Evolutionary conservation across 2,888 invertebrate genomes (phyloP), one percentile per base, ranked within the genome.

Genomic region (Drosophila borealis): DNA sequence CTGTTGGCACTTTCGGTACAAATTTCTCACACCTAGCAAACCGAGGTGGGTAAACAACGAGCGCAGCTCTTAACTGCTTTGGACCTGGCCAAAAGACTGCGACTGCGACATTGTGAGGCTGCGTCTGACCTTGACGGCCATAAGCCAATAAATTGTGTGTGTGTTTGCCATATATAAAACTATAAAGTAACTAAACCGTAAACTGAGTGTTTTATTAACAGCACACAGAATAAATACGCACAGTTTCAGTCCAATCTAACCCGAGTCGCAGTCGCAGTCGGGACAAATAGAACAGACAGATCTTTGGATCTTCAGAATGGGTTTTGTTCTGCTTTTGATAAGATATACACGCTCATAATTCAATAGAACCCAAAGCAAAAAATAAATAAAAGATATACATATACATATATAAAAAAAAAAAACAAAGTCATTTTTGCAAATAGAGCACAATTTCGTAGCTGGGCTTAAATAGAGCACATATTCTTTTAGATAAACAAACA

Each of bases 51-150:
- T 62, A 74, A 77, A 80, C 70, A 78, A 55, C 13, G 21, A 66
- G 61, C 21, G 39, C 60, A 64, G 55, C 45, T 45, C 45, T 49
- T 37, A 21, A 46, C 65, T 51, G 51, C 39, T 53, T 61, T 45
- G 45, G 55, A 44, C 37, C 60, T 37, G 36, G 14, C 19, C 19
- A 14, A 60, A 84, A 68, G 17, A 17, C 17, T 17, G 17, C 17
- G 19, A 13, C 51, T 13, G 25, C 39, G 56, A 39, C 53, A 50
- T 62, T 69, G 70, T 41, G 33, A 36, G 59, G 44, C 48, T 73
- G 65, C 65, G 60, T 68, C 69, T 85, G 85, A 86, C 88, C 85
- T 86, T 86, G 88, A 88, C 66, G 83, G 78, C 68, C 88, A 88
- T 88, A 85, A 83, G 81, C 83, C 80, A 85, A 88, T 85, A 85